Percentiles rank a stretch among this genome's conserved stretches.
phyloP scores from a whole-genome alignment of 1,140 invertebrate species.

The Drosophila obscura region DNA sequence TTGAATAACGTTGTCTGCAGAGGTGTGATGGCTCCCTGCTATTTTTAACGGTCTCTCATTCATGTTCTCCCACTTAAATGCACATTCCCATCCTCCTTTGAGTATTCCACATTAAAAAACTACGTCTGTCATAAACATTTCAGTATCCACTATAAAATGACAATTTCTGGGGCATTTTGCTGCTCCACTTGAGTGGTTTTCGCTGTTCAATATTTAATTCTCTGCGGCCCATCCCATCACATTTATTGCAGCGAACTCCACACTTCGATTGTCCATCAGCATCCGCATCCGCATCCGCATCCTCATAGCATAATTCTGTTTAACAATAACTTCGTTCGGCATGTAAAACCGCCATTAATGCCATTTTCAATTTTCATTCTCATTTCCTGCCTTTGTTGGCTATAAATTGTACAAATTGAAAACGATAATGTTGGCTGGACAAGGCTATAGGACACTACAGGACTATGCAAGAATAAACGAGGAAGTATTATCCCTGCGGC shows the following conservation, averaged over 20 bases:
- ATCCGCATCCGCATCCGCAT: background rate
- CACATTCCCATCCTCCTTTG: too few species aligned
- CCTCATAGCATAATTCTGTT: constrained; percentile 1
- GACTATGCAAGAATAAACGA: background rate
- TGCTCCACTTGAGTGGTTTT: constrained; percentile 2
- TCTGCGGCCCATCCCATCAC: background rate
- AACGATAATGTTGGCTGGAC: background rate
- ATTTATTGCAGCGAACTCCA: background rate
- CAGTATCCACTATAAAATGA: background rate
- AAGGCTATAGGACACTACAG: background rate
- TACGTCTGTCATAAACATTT: background rate
- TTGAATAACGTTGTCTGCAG: too few species aligned
- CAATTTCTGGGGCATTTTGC: constrained; percentile 8
- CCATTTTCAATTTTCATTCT: constrained; percentile 28
- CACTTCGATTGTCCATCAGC: background rate
- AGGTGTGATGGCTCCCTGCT: too few species aligned
- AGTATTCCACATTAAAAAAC: too few species aligned
- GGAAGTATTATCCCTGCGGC: constrained; percentile 24
- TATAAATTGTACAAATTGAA: constrained; percentile 27
- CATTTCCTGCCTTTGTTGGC: constrained; percentile 29
- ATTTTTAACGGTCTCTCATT: too few species aligned
- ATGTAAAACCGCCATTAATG: constrained; percentile 22
- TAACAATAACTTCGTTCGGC: constrained; percentile 3
- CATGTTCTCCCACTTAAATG: too few species aligned
- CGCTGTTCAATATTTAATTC: constrained; percentile 8